Conservation (phyloP, 2,113 vertebrate species). For the Datnioides undecimradiatus region DNA sequence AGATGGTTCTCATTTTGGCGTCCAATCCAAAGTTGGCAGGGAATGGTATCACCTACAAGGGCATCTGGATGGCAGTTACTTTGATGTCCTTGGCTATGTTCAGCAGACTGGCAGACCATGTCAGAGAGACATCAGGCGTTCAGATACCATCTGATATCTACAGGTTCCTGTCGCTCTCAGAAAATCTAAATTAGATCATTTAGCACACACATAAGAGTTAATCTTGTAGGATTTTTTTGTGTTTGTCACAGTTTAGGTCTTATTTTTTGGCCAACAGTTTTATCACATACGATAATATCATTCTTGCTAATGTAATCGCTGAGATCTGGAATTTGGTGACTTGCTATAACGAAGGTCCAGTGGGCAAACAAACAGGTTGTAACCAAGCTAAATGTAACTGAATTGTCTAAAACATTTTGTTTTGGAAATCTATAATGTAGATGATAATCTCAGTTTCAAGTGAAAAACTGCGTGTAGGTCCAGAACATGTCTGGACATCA, state of each 20-base stretch:
- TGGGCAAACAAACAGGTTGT: neutral
- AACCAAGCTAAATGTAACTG: too few species aligned
- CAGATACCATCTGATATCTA: slow-evolving; percentile 63
- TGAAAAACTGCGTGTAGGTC: too few species aligned
- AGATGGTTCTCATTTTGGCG: slow-evolving; percentile 31
- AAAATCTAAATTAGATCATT: slow-evolving; percentile 1
- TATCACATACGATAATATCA: neutral
- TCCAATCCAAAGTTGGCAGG: slow-evolving; percentile 38
- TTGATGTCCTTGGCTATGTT: slow-evolving; percentile 51
- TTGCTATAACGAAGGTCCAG: neutral
- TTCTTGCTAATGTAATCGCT: neutral
- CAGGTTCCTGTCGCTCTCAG: slow-evolving; percentile 65
- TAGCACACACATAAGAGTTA: neutral
- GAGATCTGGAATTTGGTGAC: neutral
- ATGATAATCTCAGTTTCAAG: too few species aligned
- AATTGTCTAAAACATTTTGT: too few species aligned
- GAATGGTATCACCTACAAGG: slow-evolving; percentile 69
- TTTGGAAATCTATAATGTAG: too few species aligned
- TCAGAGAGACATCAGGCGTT: slow-evolving; percentile 32
- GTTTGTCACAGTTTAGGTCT: neutral
- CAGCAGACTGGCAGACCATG: slow-evolving; percentile 52
- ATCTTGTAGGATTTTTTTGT: neutral
- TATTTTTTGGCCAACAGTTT: neutral
- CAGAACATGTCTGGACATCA: too few species aligned
- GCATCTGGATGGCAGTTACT: slow-evolving; percentile 57